A percentile compares a stretch with the other conserved stretches of the same genome.
Conservation (phyloP, 1,140 invertebrate genomes). For the Cydia pomonella region DNA sequence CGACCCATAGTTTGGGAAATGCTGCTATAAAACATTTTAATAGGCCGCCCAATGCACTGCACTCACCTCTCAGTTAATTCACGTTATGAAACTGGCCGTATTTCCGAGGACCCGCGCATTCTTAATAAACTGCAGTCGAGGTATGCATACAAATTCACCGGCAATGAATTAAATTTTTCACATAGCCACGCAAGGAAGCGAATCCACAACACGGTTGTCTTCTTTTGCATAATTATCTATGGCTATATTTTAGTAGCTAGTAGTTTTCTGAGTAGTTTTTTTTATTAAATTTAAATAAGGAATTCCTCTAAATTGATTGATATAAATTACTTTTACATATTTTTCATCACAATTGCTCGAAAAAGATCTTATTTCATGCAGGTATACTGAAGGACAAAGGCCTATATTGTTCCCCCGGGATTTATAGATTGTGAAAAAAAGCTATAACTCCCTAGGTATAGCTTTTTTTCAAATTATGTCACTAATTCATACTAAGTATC, state of each 20-base stretch:
- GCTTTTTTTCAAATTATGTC: no score
- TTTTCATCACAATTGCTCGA: no score
- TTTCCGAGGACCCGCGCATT: constrained; percentile 54
- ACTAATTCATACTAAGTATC: no score
- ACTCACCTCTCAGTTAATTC: constrained; percentile 37
- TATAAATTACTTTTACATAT: no score
- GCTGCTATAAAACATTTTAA: not conserved
- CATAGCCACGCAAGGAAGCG: constrained; percentile 51
- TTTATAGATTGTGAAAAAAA: no score
- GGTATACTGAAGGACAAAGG: no score
- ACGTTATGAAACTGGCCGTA: constrained; percentile 48
- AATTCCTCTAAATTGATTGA: not conserved
- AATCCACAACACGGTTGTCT: constrained; percentile 37
- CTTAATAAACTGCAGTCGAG: constrained; percentile 59
- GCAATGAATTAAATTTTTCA: constrained; percentile 65
- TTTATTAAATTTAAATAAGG: not conserved
- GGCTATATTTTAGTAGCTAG: not conserved
- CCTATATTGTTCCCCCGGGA: no score
- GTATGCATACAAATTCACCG: constrained; percentile 61
- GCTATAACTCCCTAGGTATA: no score
- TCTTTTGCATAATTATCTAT: constrained; percentile 38
- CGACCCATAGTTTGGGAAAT: no score
- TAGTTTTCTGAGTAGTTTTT: not conserved
- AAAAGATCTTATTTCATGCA: no score
- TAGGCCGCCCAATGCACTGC: not conserved